These are phyloP conservation scores for Oscheius sp. DNA, from an alignment of 2,888 invertebrate species.

Conservation along the genomic window DNA sequence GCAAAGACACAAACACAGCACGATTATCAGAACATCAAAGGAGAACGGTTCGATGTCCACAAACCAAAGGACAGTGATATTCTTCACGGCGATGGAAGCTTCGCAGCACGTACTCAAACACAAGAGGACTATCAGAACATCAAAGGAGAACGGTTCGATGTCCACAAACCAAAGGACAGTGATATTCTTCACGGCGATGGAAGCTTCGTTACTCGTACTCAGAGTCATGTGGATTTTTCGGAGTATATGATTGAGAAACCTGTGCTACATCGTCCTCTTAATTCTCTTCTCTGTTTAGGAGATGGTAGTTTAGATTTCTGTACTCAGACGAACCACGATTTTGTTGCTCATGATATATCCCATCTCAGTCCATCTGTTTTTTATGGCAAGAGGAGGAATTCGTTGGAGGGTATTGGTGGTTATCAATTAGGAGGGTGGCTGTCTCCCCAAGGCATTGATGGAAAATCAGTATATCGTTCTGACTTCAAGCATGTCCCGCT, in stretches of 20 bases:
- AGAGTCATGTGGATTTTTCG: slow-evolving; percentile 7
- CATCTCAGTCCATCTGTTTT: no score
- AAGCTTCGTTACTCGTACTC: background rate
- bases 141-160: slow-evolving; percentile 1
- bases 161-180: slow-evolving; percentile 6
- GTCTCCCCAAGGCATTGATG: background rate
- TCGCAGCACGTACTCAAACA: slow-evolving; percentile 1
- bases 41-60: background rate
- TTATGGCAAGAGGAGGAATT: background rate
- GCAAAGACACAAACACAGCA: slow-evolving; percentile 3
- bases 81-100: slow-evolving; percentile 12
- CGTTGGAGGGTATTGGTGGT: background rate
- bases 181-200: slow-evolving; percentile 16
- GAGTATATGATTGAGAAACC: background rate
- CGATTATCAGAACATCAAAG: background rate
- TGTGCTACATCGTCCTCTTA: background rate
- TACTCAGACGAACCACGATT: background rate
- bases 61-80: slow-evolving; percentile 11
- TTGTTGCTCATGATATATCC: background rate
- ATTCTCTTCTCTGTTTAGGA: background rate
- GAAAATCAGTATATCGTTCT: slow-evolving; percentile 5
- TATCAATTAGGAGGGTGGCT: background rate
- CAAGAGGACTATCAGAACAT: background rate
- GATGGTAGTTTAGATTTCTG: background rate
- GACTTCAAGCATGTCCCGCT: no score